Base-by-base conservation (phyloP, 2,888 invertebrate genomes). In the Drosophila sordidula region DNA sequence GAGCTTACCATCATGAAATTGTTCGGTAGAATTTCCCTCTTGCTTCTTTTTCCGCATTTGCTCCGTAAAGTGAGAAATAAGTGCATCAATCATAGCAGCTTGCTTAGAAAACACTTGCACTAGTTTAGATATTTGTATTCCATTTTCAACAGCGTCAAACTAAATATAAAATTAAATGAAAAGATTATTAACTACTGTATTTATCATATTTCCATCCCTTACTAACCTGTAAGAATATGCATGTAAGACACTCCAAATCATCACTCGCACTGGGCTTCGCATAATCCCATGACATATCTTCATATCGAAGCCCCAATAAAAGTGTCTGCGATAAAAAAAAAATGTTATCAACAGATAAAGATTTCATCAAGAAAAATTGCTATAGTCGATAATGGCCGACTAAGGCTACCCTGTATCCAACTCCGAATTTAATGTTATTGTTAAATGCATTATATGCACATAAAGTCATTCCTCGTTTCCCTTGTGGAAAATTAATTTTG, bases 201-300 rank as follows among this genome's bases (percentile, higher is more conserved):
- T n/a, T 12, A 0, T 16, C 6, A 6, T 42, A 12, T 32, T 25
- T 22, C 26, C 29, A 14, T 16, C 14, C 9, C 6, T 32, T 9
- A 76, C 76, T 72, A 69, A 92, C 92, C 93, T 98, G 98, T 16
- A 99, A 93, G 92, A 98, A 98, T 71, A 99, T 94, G 91, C 98
- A 98, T 8, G 98, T 98, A 78, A 98, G 93, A 89, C 97, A 97
- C 91, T 98, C 96, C 16, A 95, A 94, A 90, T 97, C 96, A 86
- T 95, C 95, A 89, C 93, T 93, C 88, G 96, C 96, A 88, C 96
- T 96, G 0, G 96, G 96, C 87, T 97, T 95, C 0, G 97, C 97
- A 91, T 96, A 96, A 91, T 98, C 98, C 98, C 98, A 98, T 14
- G 97, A 97, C 75, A 98, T 93, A 89, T 98, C 97, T 87, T 97